Percentiles rank a stretch among this genome's conserved stretches.
phyloP scores from a whole-genome alignment of 2,797 vertebrate genomes.

The Stomatorhinus walkeri region DNA sequence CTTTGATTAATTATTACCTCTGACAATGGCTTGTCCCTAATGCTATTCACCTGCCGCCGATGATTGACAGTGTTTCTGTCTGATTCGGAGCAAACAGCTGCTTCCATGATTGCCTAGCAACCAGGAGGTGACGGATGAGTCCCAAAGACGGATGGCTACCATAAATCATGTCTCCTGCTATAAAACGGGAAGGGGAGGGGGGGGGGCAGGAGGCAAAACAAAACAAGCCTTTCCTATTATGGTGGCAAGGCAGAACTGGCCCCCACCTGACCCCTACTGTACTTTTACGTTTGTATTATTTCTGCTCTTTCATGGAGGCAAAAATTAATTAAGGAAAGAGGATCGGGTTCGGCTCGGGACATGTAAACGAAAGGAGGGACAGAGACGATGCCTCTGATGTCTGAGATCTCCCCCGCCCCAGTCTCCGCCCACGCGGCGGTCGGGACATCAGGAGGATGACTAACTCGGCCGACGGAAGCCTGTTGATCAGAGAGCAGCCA shows the following conservation, averaged over 20 bases:
- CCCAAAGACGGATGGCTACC: slow-evolving; percentile 98
- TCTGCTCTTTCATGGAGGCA: slow-evolving; percentile 17
- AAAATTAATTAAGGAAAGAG: background rate
- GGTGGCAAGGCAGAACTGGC: slow-evolving; percentile 7
- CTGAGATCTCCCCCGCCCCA: background rate
- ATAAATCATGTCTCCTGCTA: slow-evolving; percentile 99
- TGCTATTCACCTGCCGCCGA: slow-evolving; percentile 99
- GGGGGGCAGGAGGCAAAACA: slow-evolving; percentile 64
- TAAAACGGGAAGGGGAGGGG: slow-evolving; percentile 78
- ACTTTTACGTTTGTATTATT: slow-evolving; percentile 10
- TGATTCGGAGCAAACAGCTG: slow-evolving; percentile 99
- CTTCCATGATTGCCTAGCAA: slow-evolving; percentile 99
- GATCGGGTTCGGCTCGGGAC: slow-evolving; percentile 7
- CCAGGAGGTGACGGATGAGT: slow-evolving; percentile 98
- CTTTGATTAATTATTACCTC: slow-evolving; percentile 99
- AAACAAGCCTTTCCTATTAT: slow-evolving; percentile 62
- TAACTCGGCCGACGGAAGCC: background rate
- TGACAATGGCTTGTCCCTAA: slow-evolving; percentile 97
- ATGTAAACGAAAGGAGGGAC: background rate
- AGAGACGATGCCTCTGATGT: background rate
- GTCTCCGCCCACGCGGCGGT: background rate
- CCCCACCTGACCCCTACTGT: slow-evolving; percentile 20
- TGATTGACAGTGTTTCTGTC: slow-evolving; percentile 99
- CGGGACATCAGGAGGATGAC: background rate
- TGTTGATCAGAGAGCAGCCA: background rate